phyloP scores from a whole-genome alignment of 2,797 vertebrate species.

The Hydrophis major region DNA sequence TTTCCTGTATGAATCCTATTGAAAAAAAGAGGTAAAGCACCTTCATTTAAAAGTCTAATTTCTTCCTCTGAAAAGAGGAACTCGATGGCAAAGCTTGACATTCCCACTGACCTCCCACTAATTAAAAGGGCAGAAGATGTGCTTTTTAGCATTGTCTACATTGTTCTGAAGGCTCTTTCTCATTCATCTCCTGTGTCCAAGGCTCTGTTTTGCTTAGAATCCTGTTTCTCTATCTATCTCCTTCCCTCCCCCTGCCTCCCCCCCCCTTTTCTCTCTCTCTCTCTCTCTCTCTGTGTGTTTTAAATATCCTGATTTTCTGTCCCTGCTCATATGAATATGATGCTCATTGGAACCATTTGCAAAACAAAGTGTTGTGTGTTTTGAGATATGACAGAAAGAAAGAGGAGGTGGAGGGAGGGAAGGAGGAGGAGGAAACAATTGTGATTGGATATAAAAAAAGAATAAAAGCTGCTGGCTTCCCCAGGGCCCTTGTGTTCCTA shows the following conservation, averaged over 20 bases:
- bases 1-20: slow-evolving; percentile 17
- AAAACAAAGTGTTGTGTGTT: neutral
- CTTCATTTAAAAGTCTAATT: slow-evolving; percentile 47
- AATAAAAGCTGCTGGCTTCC: slow-evolving; percentile 15
- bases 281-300: neutral
- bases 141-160: neutral
- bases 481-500: neutral
- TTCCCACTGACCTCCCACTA: slow-evolving; percentile 21
- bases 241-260: no score
- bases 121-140: slow-evolving; percentile 31
- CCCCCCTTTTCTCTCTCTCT: no score
- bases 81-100: slow-evolving; percentile 30
- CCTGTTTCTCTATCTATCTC: no score
- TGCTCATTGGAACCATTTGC: neutral
- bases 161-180: slow-evolving; percentile 4
- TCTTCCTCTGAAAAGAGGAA: slow-evolving; percentile 19
- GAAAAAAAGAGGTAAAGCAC: slow-evolving; percentile 24
- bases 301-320: neutral
- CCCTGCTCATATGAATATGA: neutral
- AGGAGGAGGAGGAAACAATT: slow-evolving; percentile 3
- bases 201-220: neutral
- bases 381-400: neutral
- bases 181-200: neutral
- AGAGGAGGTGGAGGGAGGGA: neutral
- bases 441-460: slow-evolving; percentile 6